These are phyloP conservation scores for Pimpla rufipes DNA, from an alignment of 2,888 invertebrate species.

Conservation along the genomic window DNA sequence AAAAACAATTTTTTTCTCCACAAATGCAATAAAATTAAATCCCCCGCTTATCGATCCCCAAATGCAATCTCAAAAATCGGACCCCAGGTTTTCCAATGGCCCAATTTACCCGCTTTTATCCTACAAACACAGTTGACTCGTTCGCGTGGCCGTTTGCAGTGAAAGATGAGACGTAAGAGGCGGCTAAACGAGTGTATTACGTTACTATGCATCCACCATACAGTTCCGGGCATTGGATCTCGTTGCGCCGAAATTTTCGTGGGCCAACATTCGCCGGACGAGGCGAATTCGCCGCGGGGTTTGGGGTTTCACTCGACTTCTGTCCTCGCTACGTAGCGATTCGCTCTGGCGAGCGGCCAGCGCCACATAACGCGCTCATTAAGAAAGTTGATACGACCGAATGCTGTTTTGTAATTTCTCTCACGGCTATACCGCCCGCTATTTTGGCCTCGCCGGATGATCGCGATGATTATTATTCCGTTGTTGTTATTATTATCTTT, in stretches of 20 bases:
- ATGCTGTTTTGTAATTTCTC: conserved; percentile 81
- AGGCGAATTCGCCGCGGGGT: too few species aligned
- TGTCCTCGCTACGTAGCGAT: conserved; percentile 38
- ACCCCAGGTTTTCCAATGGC: too few species aligned
- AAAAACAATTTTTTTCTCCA: too few species aligned
- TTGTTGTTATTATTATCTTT: background rate
- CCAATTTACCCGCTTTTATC: too few species aligned
- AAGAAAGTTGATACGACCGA: conserved; percentile 82
- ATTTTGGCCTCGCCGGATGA: conserved; percentile 23
- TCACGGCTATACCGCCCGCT: conserved; percentile 41
- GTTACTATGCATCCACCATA: conserved; percentile 64
- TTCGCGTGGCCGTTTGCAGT: conserved; percentile 43
- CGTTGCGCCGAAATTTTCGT: conserved; percentile 56
- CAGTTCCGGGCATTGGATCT: conserved; percentile 19
- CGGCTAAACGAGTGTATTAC: conserved; percentile 49
- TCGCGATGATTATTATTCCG: conserved; percentile 19
- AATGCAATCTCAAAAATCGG: too few species aligned
- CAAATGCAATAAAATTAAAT: too few species aligned
- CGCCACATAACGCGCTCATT: conserved; percentile 80
- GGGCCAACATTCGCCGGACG: conserved; percentile 42
- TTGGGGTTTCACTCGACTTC: background rate
- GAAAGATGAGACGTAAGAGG: conserved; percentile 50
- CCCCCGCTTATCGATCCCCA: too few species aligned
- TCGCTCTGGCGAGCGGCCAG: conserved; percentile 79
- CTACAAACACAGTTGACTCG: background rate